These are phyloP conservation scores for Osmoderma eremita DNA, from an alignment of 2,888 invertebrate genomes.

Conservation along the genomic window DNA sequence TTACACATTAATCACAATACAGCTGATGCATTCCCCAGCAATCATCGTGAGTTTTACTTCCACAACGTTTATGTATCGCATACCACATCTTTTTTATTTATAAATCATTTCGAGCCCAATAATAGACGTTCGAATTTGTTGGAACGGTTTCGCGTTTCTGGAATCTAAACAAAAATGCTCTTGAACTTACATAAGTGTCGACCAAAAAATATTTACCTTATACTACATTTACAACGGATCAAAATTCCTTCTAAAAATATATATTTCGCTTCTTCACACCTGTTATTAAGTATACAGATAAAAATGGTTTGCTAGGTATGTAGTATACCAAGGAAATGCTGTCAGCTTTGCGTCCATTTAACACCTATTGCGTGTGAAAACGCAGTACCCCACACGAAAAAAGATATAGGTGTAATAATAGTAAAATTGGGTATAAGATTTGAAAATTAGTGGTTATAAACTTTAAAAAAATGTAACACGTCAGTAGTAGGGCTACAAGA, in stretches of 20 bases:
- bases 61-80: slow-evolving; percentile 20
- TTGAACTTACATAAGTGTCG: slow-evolving; percentile 5
- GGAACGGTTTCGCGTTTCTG: background rate
- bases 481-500: no score
- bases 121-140: slow-evolving; percentile 22
- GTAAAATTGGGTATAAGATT: no score
- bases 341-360: no score
- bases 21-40: background rate
- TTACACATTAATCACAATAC: slow-evolving; percentile 11
- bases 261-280: background rate
- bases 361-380: no score
- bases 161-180: slow-evolving; percentile 14
- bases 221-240: background rate
- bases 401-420: no score
- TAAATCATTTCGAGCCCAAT: slow-evolving; percentile 23
- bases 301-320: no score
- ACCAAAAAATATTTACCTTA: background rate
- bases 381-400: no score
- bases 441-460: no score
- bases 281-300: background rate
- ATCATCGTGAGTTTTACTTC: slow-evolving; percentile 11
- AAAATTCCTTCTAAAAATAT: background rate
- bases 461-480: no score
- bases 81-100: slow-evolving; percentile 19
- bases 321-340: no score